These are phyloP conservation scores for Oreortyx pictus DNA, from an alignment of 2,797 vertebrate genomes.

Conservation along the genomic window DNA sequence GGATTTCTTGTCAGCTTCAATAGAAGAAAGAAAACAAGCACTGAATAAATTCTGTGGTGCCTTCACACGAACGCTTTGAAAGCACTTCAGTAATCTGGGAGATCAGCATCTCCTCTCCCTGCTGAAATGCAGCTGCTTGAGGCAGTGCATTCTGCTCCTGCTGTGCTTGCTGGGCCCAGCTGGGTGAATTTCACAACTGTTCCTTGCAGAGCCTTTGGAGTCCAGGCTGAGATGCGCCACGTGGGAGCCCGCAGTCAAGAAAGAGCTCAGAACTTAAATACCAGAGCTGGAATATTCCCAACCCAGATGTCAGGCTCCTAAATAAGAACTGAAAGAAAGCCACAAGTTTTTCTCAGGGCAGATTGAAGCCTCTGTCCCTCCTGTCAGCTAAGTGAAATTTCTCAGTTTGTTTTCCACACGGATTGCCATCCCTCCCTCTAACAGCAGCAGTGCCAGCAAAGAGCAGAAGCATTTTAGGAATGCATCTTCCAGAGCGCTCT, in stretches of 20 bases:
- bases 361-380: constrained; percentile 17
- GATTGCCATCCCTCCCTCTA: constrained; percentile 5
- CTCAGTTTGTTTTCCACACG: neutral
- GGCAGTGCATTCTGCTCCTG: neutral
- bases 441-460: neutral
- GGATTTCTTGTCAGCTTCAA: constrained; percentile 70
- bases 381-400: neutral
- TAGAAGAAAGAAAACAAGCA: constrained; percentile 40
- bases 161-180: neutral
- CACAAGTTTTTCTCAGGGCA: neutral
- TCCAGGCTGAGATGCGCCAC: neutral
- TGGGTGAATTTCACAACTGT: constrained; percentile 12
- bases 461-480: constrained; percentile 2
- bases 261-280: neutral
- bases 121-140: constrained; percentile 41
- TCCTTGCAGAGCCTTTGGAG: neutral
- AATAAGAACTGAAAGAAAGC: neutral
- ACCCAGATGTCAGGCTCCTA: neutral
- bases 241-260: neutral
- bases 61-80: constrained; percentile 48
- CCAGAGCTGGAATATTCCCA: neutral
- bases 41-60: constrained; percentile 38
- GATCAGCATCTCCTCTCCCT: constrained; percentile 29
- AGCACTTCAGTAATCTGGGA: constrained; percentile 50
- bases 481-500: constrained; percentile 40